These are phyloP conservation scores for Pseudomugil tenellus DNA, from an alignment of 2,797 vertebrate species.

Conservation along the genomic window DNA sequence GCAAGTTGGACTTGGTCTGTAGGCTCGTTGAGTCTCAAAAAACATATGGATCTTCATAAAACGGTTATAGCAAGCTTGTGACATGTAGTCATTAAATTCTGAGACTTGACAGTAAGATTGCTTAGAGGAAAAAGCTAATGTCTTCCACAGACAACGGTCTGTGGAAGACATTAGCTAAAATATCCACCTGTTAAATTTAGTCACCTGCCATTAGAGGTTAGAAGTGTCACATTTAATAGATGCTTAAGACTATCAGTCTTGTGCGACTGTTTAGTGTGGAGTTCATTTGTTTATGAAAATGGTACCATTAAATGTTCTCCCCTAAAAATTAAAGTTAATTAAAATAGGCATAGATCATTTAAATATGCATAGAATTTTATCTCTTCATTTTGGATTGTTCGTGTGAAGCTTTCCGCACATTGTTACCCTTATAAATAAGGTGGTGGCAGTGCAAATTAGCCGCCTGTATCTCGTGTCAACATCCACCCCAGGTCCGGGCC, in stretches of 20 bases:
- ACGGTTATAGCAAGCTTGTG: not conserved
- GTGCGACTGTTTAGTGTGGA: not conserved
- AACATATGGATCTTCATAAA: not conserved
- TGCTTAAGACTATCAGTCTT: not conserved
- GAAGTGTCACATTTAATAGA: constrained; percentile 14
- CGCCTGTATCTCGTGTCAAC: constrained; percentile 78
- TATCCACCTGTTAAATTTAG: not conserved
- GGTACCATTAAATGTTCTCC: too few species aligned
- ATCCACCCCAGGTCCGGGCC: constrained; percentile 77
- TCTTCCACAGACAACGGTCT: constrained; percentile 65
- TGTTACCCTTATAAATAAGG: constrained; percentile 71
- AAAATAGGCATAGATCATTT: too few species aligned
- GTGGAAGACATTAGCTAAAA: constrained; percentile 55
- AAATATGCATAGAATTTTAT: too few species aligned
- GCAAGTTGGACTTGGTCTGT: not conserved
- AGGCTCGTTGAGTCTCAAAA: not conserved
- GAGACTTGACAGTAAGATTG: constrained; percentile 66
- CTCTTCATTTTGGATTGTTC: not conserved
- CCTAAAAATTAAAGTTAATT: not conserved
- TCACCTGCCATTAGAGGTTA: too few species aligned
- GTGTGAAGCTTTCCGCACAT: constrained; percentile 47
- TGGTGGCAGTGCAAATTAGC: constrained; percentile 79
- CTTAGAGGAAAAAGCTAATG: constrained; percentile 71
- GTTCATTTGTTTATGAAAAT: not conserved
- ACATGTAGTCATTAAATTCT: not conserved